A percentile compares a stretch with the other conserved stretches of the same genome.
These are phyloP conservation scores for Xenopus laevis DNA, from an alignment of 2,113 vertebrate species.

Conservation along the genomic window DNA sequence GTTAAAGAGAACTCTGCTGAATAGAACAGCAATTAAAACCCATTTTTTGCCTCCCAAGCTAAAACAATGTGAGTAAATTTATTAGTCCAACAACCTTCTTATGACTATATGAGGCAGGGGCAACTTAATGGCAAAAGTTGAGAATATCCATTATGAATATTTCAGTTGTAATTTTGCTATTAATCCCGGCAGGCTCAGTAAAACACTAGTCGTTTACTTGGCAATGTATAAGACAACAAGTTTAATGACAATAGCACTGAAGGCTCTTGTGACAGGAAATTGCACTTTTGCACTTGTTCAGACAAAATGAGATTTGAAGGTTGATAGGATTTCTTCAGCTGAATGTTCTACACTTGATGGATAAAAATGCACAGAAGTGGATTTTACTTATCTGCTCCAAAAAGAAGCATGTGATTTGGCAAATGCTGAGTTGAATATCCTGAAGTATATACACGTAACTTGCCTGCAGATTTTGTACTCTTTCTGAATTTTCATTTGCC, in stretches of 20 bases:
- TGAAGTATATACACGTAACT: neutral
- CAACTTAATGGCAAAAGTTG: no score
- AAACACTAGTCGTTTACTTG: neutral
- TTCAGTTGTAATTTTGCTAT: no score
- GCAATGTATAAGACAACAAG: neutral
- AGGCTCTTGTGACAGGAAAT: neutral
- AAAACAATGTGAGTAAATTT: no score
- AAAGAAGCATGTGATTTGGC: neutral
- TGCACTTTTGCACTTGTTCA: neutral
- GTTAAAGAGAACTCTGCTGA: no score
- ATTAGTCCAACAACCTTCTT: no score
- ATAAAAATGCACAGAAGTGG: constrained; percentile 1
- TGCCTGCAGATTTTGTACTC: neutral
- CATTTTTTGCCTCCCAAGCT: no score
- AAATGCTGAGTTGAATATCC: constrained; percentile 4
- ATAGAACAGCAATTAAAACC: no score
- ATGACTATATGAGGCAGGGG: no score
- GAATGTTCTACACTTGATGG: constrained; percentile 20
- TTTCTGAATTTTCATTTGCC: no score
- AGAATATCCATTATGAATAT: no score
- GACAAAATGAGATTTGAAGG: constrained; percentile 17
- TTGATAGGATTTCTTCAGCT: constrained; percentile 12
- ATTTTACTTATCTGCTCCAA: neutral
- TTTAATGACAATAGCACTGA: neutral
- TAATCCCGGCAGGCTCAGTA: no score